Evolutionary conservation across 2,113 vertebrate species (phyloP).

Genomic region (Tragelaphus scriptus): DNA sequence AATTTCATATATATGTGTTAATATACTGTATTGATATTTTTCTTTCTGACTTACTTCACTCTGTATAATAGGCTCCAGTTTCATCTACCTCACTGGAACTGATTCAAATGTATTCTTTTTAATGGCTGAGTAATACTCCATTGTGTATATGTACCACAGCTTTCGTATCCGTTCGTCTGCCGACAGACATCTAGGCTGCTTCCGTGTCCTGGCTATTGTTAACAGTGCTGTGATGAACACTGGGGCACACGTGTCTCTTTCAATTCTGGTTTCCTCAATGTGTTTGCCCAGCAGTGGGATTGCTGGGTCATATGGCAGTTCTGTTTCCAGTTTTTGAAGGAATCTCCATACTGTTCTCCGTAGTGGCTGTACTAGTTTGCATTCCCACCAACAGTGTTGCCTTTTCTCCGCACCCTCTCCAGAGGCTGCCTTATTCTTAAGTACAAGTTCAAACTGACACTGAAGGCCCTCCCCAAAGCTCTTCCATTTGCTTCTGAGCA

Average conservation of each 20-base stretch:
- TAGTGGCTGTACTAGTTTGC: not conserved
- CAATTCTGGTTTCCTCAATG: not conserved
- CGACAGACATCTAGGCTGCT: not conserved
- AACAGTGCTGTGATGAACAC: not conserved
- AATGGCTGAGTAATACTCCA: not conserved
- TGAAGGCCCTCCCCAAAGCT: not conserved
- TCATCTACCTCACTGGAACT: not conserved
- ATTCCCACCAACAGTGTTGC: not conserved
- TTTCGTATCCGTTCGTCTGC: not conserved
- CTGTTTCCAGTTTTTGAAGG: not conserved
- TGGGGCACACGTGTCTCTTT: not conserved
- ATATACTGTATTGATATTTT: not conserved
- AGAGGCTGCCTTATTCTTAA: not conserved
- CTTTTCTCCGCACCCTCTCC: not conserved
- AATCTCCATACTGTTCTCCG: not conserved
- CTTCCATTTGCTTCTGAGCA: not conserved
- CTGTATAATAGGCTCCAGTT: not conserved
- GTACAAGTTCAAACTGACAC: not conserved
- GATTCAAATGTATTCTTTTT: not conserved
- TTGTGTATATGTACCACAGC: not conserved
- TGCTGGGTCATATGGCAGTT: not conserved
- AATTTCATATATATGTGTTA: not conserved
- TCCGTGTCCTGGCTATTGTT: not conserved
- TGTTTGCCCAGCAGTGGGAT: not conserved
- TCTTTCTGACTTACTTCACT: not conserved